These are phyloP conservation scores for Pipra filicauda DNA, from an alignment of 2,113 vertebrate genomes.

Conservation along the genomic window DNA sequence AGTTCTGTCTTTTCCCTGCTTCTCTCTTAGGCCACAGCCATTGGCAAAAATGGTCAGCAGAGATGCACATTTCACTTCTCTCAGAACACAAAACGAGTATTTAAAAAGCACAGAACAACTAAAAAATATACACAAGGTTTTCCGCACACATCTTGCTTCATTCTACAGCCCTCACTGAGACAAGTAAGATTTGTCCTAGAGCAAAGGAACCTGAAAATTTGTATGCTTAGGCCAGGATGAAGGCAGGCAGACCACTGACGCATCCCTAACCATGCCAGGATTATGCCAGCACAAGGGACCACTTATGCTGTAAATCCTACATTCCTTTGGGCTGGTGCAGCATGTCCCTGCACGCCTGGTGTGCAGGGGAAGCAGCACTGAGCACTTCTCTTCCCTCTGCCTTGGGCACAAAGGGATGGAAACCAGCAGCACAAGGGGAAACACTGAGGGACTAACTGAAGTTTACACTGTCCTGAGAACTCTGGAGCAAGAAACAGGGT, in stretches of 20 bases:
- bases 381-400: neutral
- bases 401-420: neutral
- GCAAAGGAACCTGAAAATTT: neutral
- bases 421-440: neutral
- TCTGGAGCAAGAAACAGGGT: neutral
- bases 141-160: neutral
- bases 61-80: neutral
- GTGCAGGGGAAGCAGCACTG: neutral
- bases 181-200: neutral
- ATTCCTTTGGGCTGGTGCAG: neutral
- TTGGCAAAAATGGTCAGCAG: neutral
- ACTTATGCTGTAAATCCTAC: neutral
- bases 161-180: neutral
- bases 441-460: neutral
- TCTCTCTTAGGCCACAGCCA: neutral
- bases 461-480: neutral
- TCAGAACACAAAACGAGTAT: neutral
- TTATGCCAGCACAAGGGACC: neutral
- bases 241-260: neutral
- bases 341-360: neutral
- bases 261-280: neutral
- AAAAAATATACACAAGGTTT: neutral
- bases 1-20: neutral
- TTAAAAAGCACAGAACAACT: neutral
- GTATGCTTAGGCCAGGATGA: neutral